phyloP scores from a whole-genome alignment of 2,888 invertebrate genomes.

The Lycaena phlaeas region DNA sequence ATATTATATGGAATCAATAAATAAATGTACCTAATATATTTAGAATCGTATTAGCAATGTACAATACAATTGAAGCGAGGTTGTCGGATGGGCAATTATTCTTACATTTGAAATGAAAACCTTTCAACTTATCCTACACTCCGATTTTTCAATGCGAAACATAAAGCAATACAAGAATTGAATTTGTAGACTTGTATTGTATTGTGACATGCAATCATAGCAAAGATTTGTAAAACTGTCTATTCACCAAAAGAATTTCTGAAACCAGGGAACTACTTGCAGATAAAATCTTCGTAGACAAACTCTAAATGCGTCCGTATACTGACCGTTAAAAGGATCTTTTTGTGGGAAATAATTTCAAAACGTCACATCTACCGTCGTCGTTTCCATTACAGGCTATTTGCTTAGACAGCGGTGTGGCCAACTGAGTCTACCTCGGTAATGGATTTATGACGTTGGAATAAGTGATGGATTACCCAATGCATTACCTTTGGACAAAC shows the following conservation, averaged over 20 bases:
- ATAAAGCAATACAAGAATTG: conserved; percentile 6
- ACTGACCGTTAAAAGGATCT: not conserved
- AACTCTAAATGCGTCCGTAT: not conserved
- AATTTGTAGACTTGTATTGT: conserved; percentile 7
- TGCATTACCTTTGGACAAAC: conserved; percentile 44
- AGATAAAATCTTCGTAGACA: not conserved
- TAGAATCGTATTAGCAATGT: no score
- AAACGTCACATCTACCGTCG: conserved; percentile 6
- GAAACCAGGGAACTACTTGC: not conserved
- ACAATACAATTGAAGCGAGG: no score
- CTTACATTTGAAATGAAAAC: conserved; percentile 5
- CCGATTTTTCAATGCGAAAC: conserved; percentile 2
- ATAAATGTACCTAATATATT: no score
- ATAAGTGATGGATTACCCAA: conserved; percentile 57
- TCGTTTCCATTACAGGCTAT: conserved; percentile 36
- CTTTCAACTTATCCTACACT: conserved; percentile 1
- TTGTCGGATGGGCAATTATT: not conserved
- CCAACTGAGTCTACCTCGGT: conserved; percentile 27
- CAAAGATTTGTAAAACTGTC: conserved; percentile 5
- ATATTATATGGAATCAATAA: no score
- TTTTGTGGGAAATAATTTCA: not conserved
- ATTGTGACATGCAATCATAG: conserved; percentile 3
- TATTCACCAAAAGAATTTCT: conserved; percentile 4
- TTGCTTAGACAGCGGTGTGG: conserved; percentile 33
- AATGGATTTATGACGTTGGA: conserved; percentile 61